Evolutionary conservation across 2,113 vertebrate species (phyloP), one percentile per base, ranked within the genome.

Genomic region (Lucifuga dentata): DNA sequence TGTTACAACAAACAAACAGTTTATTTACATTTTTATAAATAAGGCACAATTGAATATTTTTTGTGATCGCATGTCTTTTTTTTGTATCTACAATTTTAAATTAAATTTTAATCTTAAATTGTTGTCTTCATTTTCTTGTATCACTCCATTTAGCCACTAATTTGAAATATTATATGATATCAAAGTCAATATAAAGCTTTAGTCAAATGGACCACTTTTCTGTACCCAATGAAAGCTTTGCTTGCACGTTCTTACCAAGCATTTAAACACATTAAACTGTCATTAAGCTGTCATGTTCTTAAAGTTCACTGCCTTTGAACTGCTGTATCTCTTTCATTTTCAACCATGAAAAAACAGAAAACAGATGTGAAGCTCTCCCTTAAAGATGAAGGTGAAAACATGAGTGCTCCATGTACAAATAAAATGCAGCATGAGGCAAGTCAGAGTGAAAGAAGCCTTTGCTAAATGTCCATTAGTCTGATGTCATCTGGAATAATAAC

Each of bases 401-500:
- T 17, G 24, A 40, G n/a, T n/a, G n/a, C n/a, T 29, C 26, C 26
- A 29, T 29, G 26, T 29, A 29, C 7, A 49, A 64, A 44, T 36
- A 10, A 33, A 66, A 48, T n/a, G 11, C 57, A 68, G 51, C 32
- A 33, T 4, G 17, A 11, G 17, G 19, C 2, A 13, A 29, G 36
- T 38, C 7, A 48, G 2, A 21, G 36, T 17, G 16, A 48, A 49
- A 20, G 50, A 39, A 73, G 21, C 13, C 1, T 4, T 16, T 40
- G 11, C 36, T 57, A 36, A 62, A 59, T 17, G n/a, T 44, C 38
- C n/a, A n/a, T 24, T 49, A n/a, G 49, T 19, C 15, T 36, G 38
- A 53, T 21, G 56, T 48, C 44, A 21, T 40, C 59, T 67, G 49
- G 63, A 67, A 56, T 75, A 82, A 76, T 63, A 40, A 71, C 45